Conservation (phyloP, 2,797 vertebrate species). For the Podarcis lilfordi region DNA sequence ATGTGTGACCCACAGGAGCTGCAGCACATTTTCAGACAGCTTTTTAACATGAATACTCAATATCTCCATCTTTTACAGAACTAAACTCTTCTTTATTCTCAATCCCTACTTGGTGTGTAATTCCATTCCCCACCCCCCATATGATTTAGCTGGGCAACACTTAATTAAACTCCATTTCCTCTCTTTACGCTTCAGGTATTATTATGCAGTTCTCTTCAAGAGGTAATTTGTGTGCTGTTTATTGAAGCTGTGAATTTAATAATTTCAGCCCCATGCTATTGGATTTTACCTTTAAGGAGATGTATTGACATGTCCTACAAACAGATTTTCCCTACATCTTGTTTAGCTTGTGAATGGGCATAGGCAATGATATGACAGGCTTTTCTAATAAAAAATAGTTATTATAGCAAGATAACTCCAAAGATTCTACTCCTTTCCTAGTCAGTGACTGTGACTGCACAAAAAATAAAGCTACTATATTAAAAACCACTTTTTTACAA, state of each 20-base stretch:
- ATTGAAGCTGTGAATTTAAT: slow-evolving; percentile 79
- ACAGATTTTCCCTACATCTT: slow-evolving; percentile 43
- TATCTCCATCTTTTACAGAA: slow-evolving; percentile 3
- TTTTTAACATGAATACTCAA: slow-evolving; percentile 28
- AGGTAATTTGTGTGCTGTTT: slow-evolving; percentile 77
- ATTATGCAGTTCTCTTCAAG: slow-evolving; percentile 71
- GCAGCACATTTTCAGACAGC: slow-evolving; percentile 22
- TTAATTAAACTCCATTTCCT: slow-evolving; percentile 80
- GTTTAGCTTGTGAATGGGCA: slow-evolving; percentile 46
- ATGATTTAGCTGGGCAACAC: slow-evolving; percentile 74
- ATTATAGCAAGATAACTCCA: slow-evolving; percentile 19
- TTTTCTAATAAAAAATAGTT: slow-evolving; percentile 43
- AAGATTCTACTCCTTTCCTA: neutral
- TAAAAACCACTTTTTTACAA: neutral
- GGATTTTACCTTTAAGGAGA: slow-evolving; percentile 54
- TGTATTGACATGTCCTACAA: slow-evolving; percentile 60
- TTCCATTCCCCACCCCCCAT: slow-evolving; percentile 37
- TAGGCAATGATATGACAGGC: neutral
- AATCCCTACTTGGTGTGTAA: slow-evolving; percentile 18
- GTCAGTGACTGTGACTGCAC: neutral
- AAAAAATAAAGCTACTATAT: slow-evolving; percentile 18
- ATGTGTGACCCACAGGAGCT: slow-evolving; percentile 21
- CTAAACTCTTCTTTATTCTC: slow-evolving; percentile 51
- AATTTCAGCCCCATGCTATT: slow-evolving; percentile 60
- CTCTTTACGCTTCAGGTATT: slow-evolving; percentile 76